Evolutionary conservation across 2,113 vertebrate species (phyloP).

Genomic region (Trematomus loennbergii): DNA sequence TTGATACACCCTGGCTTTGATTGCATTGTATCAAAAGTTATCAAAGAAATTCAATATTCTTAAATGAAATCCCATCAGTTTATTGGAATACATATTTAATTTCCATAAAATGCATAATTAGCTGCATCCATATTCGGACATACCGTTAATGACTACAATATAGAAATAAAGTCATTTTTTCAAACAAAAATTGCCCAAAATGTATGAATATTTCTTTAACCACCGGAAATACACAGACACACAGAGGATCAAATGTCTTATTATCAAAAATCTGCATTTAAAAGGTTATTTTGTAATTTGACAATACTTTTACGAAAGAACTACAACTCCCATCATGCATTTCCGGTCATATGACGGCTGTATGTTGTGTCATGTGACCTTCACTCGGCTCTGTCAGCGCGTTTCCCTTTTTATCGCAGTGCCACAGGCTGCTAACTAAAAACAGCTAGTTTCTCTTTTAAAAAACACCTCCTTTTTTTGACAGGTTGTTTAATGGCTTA

Average conservation of each 20-base stretch:
- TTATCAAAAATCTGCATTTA: background rate
- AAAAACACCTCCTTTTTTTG: background rate
- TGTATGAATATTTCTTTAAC: background rate
- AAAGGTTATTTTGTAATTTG: background rate
- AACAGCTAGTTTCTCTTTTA: background rate
- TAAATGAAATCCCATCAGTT: too few relatives aligned
- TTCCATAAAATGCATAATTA: too few relatives aligned
- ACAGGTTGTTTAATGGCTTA: background rate
- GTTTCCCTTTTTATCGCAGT: conserved; percentile 54
- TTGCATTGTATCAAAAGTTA: too few relatives aligned
- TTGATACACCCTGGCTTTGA: too few relatives aligned
- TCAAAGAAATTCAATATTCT: too few relatives aligned
- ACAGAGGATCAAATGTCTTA: too few relatives aligned
- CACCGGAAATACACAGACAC: background rate
- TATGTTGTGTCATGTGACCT: conserved; percentile 78
- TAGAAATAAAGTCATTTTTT: background rate
- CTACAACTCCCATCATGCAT: conserved; percentile 65
- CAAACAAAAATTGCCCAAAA: background rate
- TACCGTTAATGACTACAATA: too few relatives aligned
- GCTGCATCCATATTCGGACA: too few relatives aligned
- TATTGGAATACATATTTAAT: too few relatives aligned
- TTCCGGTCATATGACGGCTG: conserved; percentile 64
- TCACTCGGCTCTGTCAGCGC: conserved; percentile 10
- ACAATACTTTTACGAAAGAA: background rate
- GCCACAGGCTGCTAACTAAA: conserved; percentile 38